Evolutionary conservation across 2,888 invertebrate genomes (phyloP).

Genomic region (Xestia xanthographa): DNA sequence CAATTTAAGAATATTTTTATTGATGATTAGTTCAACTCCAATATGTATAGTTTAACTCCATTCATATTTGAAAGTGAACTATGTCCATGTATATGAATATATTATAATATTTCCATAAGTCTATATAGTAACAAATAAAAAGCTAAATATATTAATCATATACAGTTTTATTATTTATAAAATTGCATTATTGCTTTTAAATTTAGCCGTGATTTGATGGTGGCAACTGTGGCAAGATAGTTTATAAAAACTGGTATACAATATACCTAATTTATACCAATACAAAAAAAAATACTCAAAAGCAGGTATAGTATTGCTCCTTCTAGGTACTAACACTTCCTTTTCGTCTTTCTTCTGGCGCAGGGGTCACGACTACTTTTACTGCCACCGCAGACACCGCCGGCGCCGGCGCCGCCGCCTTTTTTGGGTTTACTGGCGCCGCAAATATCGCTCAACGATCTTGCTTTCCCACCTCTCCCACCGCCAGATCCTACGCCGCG

Average conservation of each 20-base stretch:
- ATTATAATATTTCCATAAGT: slow-evolving; percentile 83
- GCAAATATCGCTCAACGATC: neutral
- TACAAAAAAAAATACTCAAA: neutral
- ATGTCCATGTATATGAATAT: slow-evolving; percentile 85
- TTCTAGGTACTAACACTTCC: neutral
- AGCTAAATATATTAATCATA: slow-evolving; percentile 86
- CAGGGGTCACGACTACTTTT: no score
- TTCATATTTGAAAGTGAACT: slow-evolving; percentile 81
- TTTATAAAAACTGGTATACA: neutral
- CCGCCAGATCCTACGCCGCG: neutral
- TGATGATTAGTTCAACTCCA: slow-evolving; percentile 76
- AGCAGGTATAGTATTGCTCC: neutral
- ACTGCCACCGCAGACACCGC: no score
- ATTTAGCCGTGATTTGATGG: slow-evolving; percentile 43
- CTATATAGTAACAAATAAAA: slow-evolving; percentile 76
- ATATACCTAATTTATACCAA: slow-evolving; percentile 1
- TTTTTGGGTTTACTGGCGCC: no score
- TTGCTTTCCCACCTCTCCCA: no score
- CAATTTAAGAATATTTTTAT: slow-evolving; percentile 81
- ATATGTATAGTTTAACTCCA: slow-evolving; percentile 80
- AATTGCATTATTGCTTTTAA: slow-evolving; percentile 72
- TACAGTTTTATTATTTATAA: slow-evolving; percentile 87
- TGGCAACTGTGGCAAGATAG: slow-evolving; percentile 3
- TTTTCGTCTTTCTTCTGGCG: neutral
- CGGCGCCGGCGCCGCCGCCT: no score